A percentile compares a stretch with the other conserved stretches of the same genome.
Conservation (phyloP, 2,888 invertebrate species). For the Agonopterix subpropinquella region DNA sequence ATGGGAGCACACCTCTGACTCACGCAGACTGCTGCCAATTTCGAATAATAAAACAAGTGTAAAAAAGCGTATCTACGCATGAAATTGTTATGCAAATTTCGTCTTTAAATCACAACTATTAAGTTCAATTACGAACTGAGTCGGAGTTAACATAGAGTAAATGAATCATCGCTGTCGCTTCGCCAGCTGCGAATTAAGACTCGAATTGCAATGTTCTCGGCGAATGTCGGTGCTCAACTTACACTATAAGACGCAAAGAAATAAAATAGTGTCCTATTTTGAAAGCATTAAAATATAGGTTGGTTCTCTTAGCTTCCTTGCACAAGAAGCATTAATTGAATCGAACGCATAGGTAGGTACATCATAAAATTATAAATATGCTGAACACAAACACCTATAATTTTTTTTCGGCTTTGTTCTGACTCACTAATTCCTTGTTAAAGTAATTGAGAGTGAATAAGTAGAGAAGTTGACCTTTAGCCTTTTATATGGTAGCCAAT, state of each 20-base stretch:
- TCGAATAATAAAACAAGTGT: slow-evolving; percentile 5
- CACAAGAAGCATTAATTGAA: too few relatives aligned
- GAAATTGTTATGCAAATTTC: slow-evolving; percentile 32
- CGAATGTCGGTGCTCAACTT: slow-evolving; percentile 46
- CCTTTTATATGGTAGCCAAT: too few relatives aligned
- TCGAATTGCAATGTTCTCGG: slow-evolving; percentile 52
- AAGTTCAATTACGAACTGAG: slow-evolving; percentile 24
- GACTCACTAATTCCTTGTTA: too few relatives aligned
- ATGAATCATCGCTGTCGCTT: slow-evolving; percentile 51
- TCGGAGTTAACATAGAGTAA: slow-evolving; percentile 23
- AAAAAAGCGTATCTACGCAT: slow-evolving; percentile 31
- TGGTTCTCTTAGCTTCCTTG: too few relatives aligned
- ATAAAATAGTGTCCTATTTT: slow-evolving; percentile 22
- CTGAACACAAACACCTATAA: too few relatives aligned
- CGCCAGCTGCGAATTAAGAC: slow-evolving; percentile 57
- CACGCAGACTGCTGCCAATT: slow-evolving; percentile 58
- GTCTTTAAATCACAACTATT: slow-evolving; percentile 29
- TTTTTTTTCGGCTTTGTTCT: too few relatives aligned
- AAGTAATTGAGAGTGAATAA: too few relatives aligned
- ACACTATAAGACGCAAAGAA: slow-evolving; percentile 36
- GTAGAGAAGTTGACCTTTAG: too few relatives aligned
- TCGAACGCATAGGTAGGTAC: too few relatives aligned
- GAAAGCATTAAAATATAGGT: neutral
- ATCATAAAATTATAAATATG: too few relatives aligned
- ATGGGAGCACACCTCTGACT: slow-evolving; percentile 57